A percentile compares a stretch with the other conserved stretches of the same genome.
Evolutionary conservation across 2,797 vertebrate genomes (phyloP).

Genomic region (Taenioides sp.): DNA sequence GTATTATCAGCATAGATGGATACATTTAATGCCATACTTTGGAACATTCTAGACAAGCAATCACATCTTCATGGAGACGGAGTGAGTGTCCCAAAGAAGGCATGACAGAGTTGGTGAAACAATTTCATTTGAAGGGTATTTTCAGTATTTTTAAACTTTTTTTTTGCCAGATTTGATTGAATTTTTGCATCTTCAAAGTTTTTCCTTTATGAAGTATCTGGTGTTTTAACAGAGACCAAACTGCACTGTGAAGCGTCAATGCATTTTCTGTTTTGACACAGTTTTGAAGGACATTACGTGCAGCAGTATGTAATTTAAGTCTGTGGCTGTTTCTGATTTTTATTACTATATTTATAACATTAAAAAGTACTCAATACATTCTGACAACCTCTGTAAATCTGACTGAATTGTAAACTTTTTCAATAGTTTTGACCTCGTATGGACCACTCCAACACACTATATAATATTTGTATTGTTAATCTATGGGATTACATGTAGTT

Average conservation of each 20-base stretch:
- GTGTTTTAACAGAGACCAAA: background rate
- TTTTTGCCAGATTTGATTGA: too few relatives aligned
- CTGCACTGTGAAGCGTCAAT: constrained; percentile 24
- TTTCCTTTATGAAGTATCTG: background rate
- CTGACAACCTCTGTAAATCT: constrained; percentile 24
- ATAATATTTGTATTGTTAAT: constrained; percentile 3
- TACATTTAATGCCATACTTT: too few relatives aligned
- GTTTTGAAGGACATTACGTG: constrained; percentile 11
- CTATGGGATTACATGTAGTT: background rate
- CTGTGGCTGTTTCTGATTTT: background rate
- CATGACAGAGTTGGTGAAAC: background rate
- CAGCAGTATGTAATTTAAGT: background rate
- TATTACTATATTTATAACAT: constrained; percentile 3
- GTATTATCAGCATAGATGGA: too few relatives aligned
- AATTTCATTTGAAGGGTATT: background rate
- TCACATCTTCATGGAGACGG: too few relatives aligned
- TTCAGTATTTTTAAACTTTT: background rate
- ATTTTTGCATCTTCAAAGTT: too few relatives aligned
- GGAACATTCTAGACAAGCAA: too few relatives aligned
- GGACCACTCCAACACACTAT: constrained; percentile 19
- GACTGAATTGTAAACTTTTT: background rate
- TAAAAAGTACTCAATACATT: background rate
- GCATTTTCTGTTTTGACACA: constrained; percentile 10
- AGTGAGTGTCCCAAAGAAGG: too few relatives aligned
- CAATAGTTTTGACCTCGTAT: background rate